Evolutionary conservation across 2,797 vertebrate species (phyloP).

Genomic region (Pyrocephalus nanus): DNA sequence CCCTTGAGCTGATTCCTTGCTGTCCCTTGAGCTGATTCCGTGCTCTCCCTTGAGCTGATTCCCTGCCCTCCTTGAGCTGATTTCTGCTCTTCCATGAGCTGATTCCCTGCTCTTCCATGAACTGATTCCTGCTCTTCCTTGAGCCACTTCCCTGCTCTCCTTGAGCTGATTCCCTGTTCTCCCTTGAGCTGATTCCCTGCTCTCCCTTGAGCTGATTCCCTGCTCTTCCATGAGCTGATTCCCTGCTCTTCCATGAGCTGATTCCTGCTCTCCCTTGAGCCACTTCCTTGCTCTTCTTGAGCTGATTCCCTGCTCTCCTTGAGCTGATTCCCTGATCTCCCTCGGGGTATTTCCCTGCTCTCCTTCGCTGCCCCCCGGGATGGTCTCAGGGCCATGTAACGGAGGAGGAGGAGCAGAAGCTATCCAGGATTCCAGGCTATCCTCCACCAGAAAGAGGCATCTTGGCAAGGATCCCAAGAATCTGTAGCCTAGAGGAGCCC

Average conservation of each 20-base stretch:
- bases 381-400: neutral
- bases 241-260: rapidly evolving
- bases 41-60: too few relatives aligned
- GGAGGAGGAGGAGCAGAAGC: neutral
- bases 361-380: neutral
- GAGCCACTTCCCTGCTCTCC: too few relatives aligned
- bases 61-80: neutral
- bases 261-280: neutral
- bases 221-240: neutral
- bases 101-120: too few relatives aligned
- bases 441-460: neutral
- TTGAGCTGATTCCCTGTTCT: neutral
- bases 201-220: neutral
- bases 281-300: rapidly evolving
- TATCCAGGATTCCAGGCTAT: neutral
- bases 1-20: too few relatives aligned
- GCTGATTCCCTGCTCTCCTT: rapidly evolving
- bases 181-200: neutral
- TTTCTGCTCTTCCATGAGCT: too few relatives aligned
- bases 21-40: too few relatives aligned
- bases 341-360: neutral
- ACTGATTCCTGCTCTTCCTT: neutral
- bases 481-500: neutral
- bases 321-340: neutral
- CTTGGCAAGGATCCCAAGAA: neutral